Conservation (phyloP, 2,797 vertebrate genomes). For the Dromococcyx pavoninus region DNA sequence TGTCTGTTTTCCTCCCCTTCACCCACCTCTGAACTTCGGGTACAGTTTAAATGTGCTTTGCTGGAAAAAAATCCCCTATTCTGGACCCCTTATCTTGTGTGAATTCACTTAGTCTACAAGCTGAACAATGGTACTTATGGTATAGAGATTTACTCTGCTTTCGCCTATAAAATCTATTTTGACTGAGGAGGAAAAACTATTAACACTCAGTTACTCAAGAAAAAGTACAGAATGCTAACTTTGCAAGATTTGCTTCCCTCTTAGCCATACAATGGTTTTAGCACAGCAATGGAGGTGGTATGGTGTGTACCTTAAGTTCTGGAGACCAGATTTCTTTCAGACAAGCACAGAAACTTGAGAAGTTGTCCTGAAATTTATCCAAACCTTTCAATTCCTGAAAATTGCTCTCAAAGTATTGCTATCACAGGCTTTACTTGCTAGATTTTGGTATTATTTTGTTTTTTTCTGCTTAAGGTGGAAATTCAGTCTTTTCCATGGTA, state of each 20-base stretch:
- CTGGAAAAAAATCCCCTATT: neutral
- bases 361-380: neutral
- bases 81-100: neutral
- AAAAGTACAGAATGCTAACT: neutral
- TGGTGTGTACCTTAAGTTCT: neutral
- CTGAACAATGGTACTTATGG: neutral
- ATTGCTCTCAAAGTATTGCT: neutral
- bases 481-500: neutral
- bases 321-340: neutral
- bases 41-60: neutral
- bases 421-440: neutral
- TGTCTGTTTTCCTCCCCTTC: neutral
- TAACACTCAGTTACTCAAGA: neutral
- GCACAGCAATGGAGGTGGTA: neutral
- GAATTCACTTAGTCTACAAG: slow-evolving; percentile 33
- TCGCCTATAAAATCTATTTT: slow-evolving; percentile 29
- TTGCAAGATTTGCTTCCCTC: neutral
- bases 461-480: neutral
- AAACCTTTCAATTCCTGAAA: neutral
- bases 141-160: slow-evolving; percentile 13
- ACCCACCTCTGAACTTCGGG: neutral
- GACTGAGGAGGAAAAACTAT: neutral
- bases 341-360: neutral
- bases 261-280: neutral
- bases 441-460: neutral